Conservation (phyloP, 2,888 invertebrate genomes). For the Conistra vaccinii region DNA sequence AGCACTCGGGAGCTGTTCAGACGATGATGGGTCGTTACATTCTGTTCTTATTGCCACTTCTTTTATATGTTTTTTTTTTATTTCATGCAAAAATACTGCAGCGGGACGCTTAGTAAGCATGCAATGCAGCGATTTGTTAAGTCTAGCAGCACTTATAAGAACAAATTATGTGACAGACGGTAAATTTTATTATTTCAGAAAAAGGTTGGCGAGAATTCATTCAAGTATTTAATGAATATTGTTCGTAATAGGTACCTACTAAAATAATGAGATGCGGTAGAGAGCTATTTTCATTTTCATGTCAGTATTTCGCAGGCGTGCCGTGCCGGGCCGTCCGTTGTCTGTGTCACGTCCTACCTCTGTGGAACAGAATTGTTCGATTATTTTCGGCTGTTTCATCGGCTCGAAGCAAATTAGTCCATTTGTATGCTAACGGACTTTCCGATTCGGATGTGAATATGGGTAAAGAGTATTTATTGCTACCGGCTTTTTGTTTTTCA, state of each 20-base stretch:
- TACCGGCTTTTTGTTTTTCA: slow-evolving; percentile 45
- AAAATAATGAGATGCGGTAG: slow-evolving; percentile 25
- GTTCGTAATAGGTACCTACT: not conserved
- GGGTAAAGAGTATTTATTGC: slow-evolving; percentile 57
- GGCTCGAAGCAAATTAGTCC: slow-evolving; percentile 65
- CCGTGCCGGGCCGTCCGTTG: not conserved
- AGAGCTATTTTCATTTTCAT: slow-evolving; percentile 33
- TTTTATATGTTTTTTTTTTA: not conserved
- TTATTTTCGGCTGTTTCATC: slow-evolving; percentile 59
- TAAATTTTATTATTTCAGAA: slow-evolving; percentile 15
- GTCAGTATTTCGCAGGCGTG: slow-evolving; percentile 23
- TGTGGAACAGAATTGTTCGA: slow-evolving; percentile 52
- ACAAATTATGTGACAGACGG: slow-evolving; percentile 14
- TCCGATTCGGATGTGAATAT: slow-evolving; percentile 65
- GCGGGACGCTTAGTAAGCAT: slow-evolving; percentile 14
- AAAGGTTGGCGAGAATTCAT: not conserved
- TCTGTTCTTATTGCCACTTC: slow-evolving; percentile 8
- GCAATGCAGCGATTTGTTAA: slow-evolving; percentile 16
- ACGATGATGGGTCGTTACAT: slow-evolving; percentile 26
- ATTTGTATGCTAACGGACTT: slow-evolving; percentile 71
- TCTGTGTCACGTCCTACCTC: slow-evolving; percentile 35
- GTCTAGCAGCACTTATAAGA: not conserved
- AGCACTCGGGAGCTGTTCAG: slow-evolving; percentile 23
- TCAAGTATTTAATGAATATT: slow-evolving; percentile 5
- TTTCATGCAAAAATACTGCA: slow-evolving; percentile 6